phyloP scores from a whole-genome alignment of 2,113 vertebrate genomes.

The Acrocephalus arundinaceus region DNA sequence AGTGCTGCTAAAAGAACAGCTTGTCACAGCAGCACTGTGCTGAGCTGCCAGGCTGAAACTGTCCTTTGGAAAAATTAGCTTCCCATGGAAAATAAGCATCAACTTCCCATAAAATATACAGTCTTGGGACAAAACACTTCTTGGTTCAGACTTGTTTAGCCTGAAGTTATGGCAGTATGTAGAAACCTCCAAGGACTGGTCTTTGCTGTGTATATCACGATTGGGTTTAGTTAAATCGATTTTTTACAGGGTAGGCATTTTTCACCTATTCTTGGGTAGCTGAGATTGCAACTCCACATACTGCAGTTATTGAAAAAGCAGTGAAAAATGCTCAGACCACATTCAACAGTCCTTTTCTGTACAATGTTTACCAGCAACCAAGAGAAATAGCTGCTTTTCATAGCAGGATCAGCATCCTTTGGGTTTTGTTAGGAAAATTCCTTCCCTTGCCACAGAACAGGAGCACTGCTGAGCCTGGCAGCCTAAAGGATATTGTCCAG shows the following conservation, averaged over 20 bases:
- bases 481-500: neutral
- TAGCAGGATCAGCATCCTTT: neutral
- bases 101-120: constrained; percentile 51
- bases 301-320: neutral
- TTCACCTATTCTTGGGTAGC: neutral
- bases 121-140: constrained; percentile 36
- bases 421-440: neutral
- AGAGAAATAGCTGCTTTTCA: neutral
- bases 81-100: constrained; percentile 61
- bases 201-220: neutral
- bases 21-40: constrained; percentile 30
- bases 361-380: neutral
- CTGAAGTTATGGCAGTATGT: constrained; percentile 29
- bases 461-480: neutral
- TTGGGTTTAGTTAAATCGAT: neutral
- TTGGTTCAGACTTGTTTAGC: constrained; percentile 58
- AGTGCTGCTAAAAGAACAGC: constrained; percentile 8
- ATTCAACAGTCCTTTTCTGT: neutral
- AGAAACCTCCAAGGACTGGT: neutral
- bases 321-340: neutral
- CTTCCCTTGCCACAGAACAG: neutral
- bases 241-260: neutral
- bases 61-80: constrained; percentile 51
- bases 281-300: neutral
- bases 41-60: neutral